Conservation (phyloP, 1,140 invertebrate genomes). For the Drosophila saltans region DNA sequence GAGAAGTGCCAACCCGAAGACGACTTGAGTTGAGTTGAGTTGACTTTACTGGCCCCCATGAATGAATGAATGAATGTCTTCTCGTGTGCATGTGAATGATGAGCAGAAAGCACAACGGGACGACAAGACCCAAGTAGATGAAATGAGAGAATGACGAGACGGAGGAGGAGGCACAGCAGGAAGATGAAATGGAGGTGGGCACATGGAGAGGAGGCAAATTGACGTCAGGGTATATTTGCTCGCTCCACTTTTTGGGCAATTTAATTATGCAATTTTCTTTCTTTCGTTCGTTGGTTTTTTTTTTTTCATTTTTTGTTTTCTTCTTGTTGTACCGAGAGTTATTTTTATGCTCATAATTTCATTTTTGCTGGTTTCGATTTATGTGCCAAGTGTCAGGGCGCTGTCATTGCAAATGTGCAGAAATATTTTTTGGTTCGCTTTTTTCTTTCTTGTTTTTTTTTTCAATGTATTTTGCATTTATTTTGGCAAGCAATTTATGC, state of each 20-base stretch:
- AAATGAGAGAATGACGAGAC: neutral
- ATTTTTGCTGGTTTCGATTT: constrained; percentile 59
- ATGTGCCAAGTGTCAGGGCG: constrained; percentile 68
- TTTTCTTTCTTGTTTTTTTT: too few species aligned
- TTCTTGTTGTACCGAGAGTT: constrained; percentile 15
- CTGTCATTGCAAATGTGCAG: constrained; percentile 48
- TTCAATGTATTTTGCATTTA: constrained; percentile 39
- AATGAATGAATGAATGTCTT: constrained; percentile 67
- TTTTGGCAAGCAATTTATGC: constrained; percentile 58
- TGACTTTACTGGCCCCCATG: constrained; percentile 71
- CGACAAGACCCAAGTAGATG: too few species aligned
- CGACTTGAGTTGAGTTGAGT: constrained; percentile 60
- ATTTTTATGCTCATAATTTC: constrained; percentile 61
- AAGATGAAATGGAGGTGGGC: neutral
- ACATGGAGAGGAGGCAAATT: constrained; percentile 15
- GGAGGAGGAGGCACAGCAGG: neutral
- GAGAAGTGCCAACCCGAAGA: constrained; percentile 65
- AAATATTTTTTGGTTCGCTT: constrained; percentile 17
- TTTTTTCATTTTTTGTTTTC: neutral
- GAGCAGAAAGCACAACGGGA: constrained; percentile 1
- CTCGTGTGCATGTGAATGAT: constrained; percentile 39
- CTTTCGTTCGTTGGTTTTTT: neutral
- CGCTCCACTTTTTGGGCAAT: constrained; percentile 78
- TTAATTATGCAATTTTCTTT: constrained; percentile 69
- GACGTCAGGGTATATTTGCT: constrained; percentile 30